Percentiles rank a stretch among this genome's conserved stretches.
phyloP scores from a whole-genome alignment of 2,113 vertebrate species.

The Takifugu bimaculatus region DNA sequence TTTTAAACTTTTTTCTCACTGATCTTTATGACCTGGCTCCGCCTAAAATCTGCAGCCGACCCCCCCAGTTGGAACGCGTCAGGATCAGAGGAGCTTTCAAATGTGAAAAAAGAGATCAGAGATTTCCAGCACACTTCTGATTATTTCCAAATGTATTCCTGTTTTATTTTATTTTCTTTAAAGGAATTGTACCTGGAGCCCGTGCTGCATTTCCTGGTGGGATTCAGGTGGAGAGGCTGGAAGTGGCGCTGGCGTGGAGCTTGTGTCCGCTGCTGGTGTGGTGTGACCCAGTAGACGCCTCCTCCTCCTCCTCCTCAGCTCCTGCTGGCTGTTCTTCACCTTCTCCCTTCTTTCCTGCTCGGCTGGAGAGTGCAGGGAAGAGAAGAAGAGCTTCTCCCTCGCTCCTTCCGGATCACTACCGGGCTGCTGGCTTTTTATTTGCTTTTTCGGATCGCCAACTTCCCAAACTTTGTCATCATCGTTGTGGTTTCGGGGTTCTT shows the following conservation, averaged over 20 bases:
- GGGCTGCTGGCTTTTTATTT: not conserved
- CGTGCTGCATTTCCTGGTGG: too few relatives aligned
- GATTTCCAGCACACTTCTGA: not conserved
- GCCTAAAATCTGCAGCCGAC: conserved; percentile 3
- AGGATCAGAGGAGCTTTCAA: not conserved
- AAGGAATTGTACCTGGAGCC: not conserved
- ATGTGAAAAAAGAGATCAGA: too few relatives aligned
- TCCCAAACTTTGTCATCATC: conserved; percentile 15
- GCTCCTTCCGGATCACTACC: not conserved
- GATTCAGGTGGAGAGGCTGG: not conserved
- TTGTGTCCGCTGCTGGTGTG: too few relatives aligned
- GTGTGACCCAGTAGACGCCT: not conserved
- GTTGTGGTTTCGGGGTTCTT: not conserved
- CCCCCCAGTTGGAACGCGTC: not conserved
- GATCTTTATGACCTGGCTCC: conserved; percentile 33
- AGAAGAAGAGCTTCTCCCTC: conserved; percentile 28
- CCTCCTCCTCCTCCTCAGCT: not conserved
- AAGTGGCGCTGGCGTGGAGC: not conserved
- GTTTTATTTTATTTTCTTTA: not conserved
- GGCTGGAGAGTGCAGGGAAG: conserved; percentile 27
- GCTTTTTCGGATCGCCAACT: not conserved
- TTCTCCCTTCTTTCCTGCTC: conserved; percentile 39
- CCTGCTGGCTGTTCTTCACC: conserved; percentile 20
- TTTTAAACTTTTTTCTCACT: not conserved
- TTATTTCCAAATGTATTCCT: not conserved